Evolutionary conservation across 1,140 invertebrate genomes (phyloP), one percentile per base, ranked within the genome.

Genomic region (Acyrthosiphon pisum): DNA sequence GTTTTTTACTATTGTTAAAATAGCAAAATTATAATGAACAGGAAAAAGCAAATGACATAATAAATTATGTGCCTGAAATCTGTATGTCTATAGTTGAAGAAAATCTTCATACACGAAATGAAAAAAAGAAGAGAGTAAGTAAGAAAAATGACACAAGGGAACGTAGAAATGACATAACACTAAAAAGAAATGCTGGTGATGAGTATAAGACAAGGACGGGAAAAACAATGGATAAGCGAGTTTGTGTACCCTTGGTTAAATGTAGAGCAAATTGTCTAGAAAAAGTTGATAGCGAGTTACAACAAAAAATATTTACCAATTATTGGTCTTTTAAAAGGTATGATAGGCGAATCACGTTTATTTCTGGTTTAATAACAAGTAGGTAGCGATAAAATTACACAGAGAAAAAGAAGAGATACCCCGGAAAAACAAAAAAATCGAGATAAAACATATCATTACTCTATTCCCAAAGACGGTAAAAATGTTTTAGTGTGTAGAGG

Each of bases 161-260:
- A 84, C 35, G 83, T 22, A 37, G 83, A 84, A 84, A 84, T 84
- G 8, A 84, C 6, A 84, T 84, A 23, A 84, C 2, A 84, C 35
- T 84, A 35, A 84, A 84, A 41, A 84, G 83, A 84, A 84, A 84
- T 44, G 41, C 83, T 84, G 83, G 83, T 84, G 83, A 37, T 84
- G 83, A 84, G 18, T 84, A 84, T 84, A 84, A n/a, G 41, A 35
- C 83, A 20, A 84, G 41, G 83, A 84, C 83, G 14, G 83, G 37
- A 35, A 84, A 84, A 44, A 84, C 8, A 7, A 20, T 35, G 41
- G 83, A 9, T 23, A 44, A 35, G 30, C 83, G 83, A 22, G 83
- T 84, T 84, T 84, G 83, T 84, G 41, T 44, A 84, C 83, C 37
- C 41, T 35, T 84, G 20, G 50, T 53, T 53, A 53, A 53, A 53